Evolutionary conservation across 2,113 vertebrate species (phyloP).

Genomic region (Amblyopsis rosae): DNA sequence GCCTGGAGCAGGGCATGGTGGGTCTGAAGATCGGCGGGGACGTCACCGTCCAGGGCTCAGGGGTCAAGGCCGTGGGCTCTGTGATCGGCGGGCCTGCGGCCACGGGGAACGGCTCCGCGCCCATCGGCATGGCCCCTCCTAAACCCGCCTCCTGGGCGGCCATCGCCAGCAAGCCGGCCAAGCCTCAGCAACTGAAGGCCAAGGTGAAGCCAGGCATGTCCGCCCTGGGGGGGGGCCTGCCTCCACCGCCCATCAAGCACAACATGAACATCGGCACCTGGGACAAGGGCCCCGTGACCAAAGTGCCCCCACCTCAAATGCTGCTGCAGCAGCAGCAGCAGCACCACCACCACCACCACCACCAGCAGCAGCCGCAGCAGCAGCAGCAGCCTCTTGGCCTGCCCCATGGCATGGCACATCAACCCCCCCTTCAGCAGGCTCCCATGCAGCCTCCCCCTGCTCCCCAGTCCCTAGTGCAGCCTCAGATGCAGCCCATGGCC

Average conservation of each 20-base stretch:
- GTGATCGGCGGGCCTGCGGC: conserved; percentile 85
- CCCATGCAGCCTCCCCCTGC: conserved; percentile 63
- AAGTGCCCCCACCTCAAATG: conserved; percentile 70
- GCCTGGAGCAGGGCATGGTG: conserved; percentile 94
- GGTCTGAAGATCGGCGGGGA: conserved; percentile 92
- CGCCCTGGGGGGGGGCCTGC: conserved; percentile 79
- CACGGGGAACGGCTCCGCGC: conserved; percentile 82
- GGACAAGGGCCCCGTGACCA: conserved; percentile 90
- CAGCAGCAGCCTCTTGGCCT: conserved; percentile 37
- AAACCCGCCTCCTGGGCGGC: conserved; percentile 95
- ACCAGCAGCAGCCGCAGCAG: conserved; percentile 49
- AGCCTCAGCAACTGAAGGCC: conserved; percentile 86
- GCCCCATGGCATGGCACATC: conserved; percentile 59
- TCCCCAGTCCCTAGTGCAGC: conserved; percentile 82
- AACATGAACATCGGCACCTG: conserved; percentile 98
- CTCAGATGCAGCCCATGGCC: conserved; percentile 84
- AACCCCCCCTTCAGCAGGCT: conserved; percentile 65
- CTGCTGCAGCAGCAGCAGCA: neutral
- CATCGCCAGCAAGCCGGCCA: conserved; percentile 94
- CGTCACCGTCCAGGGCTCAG: conserved; percentile 79
- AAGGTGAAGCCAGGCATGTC: conserved; percentile 87
- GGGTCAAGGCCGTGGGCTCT: conserved; percentile 88
- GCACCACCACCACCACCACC: too few species aligned
- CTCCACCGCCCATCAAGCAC: conserved; percentile 93
- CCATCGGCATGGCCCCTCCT: conserved; percentile 85